Evolutionary conservation across 1,140 invertebrate species (phyloP).

Genomic region (Aleiodes sp.): DNA sequence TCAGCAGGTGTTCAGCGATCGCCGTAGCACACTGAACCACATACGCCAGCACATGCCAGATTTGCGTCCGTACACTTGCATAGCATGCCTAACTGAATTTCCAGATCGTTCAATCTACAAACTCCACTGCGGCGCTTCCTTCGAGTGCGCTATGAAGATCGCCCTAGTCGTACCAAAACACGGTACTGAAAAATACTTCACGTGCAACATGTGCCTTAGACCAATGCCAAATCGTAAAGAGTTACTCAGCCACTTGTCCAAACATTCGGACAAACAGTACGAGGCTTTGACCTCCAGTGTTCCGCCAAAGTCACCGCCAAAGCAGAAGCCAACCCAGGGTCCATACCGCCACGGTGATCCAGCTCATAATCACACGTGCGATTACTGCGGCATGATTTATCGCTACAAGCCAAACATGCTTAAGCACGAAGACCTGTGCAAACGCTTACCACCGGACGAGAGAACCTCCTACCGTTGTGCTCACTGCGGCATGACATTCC

Average conservation of each 20-base stretch:
- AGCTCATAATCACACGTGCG: constrained; percentile 55
- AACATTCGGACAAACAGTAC: constrained; percentile 55
- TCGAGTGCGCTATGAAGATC: constrained; percentile 64
- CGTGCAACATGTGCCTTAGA: constrained; percentile 62
- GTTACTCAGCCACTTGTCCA: constrained; percentile 52
- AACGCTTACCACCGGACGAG: constrained; percentile 40
- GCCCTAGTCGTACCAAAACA: constrained; percentile 57
- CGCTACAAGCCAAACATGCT: constrained; percentile 57
- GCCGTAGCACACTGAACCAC: constrained; percentile 57
- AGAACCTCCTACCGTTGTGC: constrained; percentile 55
- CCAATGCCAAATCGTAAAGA: constrained; percentile 54
- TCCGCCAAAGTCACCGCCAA: constrained; percentile 36
- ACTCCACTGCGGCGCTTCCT: constrained; percentile 56
- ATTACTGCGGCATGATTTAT: constrained; percentile 63
- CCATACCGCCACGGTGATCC: constrained; percentile 60
- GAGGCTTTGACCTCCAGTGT: constrained; percentile 43
- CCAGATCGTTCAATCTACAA: constrained; percentile 58
- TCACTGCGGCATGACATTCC: constrained; percentile 58
- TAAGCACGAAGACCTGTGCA: constrained; percentile 53
- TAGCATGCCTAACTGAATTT: constrained; percentile 61
- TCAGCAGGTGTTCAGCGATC: constrained; percentile 51
- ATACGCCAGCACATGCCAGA: constrained; percentile 62
- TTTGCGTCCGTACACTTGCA: constrained; percentile 57
- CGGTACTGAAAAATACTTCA: constrained; percentile 60
- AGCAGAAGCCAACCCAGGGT: constrained; percentile 37